phyloP scores from a whole-genome alignment of 2,113 vertebrate genomes.

The Oostethus manadensis region DNA sequence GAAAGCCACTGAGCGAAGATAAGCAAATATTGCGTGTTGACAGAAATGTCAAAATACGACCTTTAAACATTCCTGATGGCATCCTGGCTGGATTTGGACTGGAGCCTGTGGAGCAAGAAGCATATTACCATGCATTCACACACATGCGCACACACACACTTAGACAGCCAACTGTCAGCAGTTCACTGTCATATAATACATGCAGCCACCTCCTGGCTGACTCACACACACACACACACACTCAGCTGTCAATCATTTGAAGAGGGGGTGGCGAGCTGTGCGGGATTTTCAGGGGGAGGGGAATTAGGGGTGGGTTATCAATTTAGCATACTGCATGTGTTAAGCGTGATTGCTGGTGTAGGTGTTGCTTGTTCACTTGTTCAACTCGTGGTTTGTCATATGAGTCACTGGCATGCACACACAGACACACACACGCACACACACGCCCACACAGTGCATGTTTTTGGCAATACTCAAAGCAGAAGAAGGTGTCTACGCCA shows the following conservation, averaged over 20 bases:
- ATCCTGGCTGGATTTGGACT: constrained; percentile 52
- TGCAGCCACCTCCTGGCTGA: constrained; percentile 39
- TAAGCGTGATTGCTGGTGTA: constrained; percentile 7
- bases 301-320: not conserved
- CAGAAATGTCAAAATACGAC: constrained; percentile 56
- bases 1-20: constrained; percentile 39
- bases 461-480: too few species aligned
- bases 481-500: too few species aligned
- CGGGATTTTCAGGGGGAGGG: not conserved
- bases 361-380: not conserved
- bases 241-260: constrained; percentile 50
- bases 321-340: constrained; percentile 32
- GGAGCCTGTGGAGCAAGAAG: constrained; percentile 43
- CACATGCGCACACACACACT: constrained; percentile 8
- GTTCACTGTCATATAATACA: constrained; percentile 53
- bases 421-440: not conserved
- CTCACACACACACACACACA: constrained; percentile 34
- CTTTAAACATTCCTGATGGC: constrained; percentile 56
- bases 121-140: constrained; percentile 13
- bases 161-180: constrained; percentile 45
- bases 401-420: constrained; percentile 12
- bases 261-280: constrained; percentile 7
- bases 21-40: constrained; percentile 38
- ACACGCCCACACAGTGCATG: not conserved
- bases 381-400: not conserved